phyloP scores from a whole-genome alignment of 1,140 invertebrate species.

The Mactra quadrangularis region DNA sequence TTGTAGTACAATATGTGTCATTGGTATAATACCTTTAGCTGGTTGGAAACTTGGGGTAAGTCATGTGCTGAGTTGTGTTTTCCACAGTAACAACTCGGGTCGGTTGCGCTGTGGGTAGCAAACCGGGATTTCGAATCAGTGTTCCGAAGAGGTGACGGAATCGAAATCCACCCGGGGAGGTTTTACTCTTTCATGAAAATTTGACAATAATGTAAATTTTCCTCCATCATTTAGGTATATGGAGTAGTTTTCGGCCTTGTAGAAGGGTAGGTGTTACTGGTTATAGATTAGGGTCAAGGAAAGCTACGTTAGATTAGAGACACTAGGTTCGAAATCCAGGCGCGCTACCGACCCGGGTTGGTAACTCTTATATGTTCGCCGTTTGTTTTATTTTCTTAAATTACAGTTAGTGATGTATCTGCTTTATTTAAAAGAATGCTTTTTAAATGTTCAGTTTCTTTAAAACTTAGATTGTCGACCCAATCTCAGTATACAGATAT shows the following conservation, averaged over 20 bases:
- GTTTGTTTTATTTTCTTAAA: no score
- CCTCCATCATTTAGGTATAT: no score
- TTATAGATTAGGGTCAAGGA: no score
- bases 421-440: no score
- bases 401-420: no score
- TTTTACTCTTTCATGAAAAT: no score
- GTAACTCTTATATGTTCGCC: not conserved
- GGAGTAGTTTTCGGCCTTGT: no score
- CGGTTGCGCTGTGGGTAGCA: not conserved
- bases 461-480: no score
- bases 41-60: constrained; percentile 73
- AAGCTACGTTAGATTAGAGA: not conserved
- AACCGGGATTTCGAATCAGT: not conserved
- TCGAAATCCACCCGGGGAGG: not conserved
- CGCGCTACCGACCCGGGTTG: not conserved
- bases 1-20: constrained; percentile 69
- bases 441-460: no score
- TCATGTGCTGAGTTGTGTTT: not conserved
- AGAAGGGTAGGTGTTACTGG: no score
- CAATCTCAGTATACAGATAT: no score
- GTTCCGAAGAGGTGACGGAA: not conserved
- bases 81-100: not conserved
- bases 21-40: constrained; percentile 67
- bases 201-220: no score
- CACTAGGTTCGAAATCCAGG: not conserved